These are phyloP conservation scores for Zophobas morio DNA, from an alignment of 1,140 invertebrate species.

Conservation along the genomic window DNA sequence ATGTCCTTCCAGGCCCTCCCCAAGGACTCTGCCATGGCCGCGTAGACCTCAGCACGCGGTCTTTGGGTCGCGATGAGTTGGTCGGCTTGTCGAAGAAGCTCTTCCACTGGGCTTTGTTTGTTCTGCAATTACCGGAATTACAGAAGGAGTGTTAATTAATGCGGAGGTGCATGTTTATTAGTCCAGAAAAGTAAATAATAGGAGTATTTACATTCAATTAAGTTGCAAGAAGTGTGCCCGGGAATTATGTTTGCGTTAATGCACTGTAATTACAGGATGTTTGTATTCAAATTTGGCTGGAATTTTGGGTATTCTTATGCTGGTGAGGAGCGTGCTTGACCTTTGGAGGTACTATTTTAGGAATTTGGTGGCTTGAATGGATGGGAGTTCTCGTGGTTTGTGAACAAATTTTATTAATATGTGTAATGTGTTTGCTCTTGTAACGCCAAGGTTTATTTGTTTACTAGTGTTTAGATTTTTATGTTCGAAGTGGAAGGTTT, in stretches of 20 bases:
- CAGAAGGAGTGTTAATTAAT: constrained; percentile 27
- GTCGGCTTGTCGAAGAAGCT: constrained; percentile 89
- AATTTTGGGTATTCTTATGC: neutral
- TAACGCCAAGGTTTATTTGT: too few relatives aligned
- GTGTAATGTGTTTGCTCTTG: neutral
- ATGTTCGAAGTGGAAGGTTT: too few relatives aligned
- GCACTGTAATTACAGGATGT: neutral
- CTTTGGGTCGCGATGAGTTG: constrained; percentile 85
- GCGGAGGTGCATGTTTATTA: constrained; percentile 19
- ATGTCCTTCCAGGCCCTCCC: constrained; percentile 92
- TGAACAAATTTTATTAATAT: neutral
- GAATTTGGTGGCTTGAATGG: neutral
- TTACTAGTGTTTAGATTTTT: too few relatives aligned
- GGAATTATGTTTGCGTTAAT: neutral
- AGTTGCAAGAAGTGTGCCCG: constrained; percentile 20
- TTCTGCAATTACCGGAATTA: constrained; percentile 72
- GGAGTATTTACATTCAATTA: constrained; percentile 33
- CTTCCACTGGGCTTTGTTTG: constrained; percentile 92
- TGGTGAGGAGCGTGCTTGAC: constrained; percentile 15
- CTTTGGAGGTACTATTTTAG: constrained; percentile 2
- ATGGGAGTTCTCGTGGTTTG: neutral
- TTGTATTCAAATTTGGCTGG: constrained; percentile 19
- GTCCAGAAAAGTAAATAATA: neutral
- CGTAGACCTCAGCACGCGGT: constrained; percentile 85
- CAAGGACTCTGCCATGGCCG: constrained; percentile 92